These are phyloP conservation scores for Fregata magnificens DNA, from an alignment of 2,113 vertebrate genomes.

Conservation along the genomic window DNA sequence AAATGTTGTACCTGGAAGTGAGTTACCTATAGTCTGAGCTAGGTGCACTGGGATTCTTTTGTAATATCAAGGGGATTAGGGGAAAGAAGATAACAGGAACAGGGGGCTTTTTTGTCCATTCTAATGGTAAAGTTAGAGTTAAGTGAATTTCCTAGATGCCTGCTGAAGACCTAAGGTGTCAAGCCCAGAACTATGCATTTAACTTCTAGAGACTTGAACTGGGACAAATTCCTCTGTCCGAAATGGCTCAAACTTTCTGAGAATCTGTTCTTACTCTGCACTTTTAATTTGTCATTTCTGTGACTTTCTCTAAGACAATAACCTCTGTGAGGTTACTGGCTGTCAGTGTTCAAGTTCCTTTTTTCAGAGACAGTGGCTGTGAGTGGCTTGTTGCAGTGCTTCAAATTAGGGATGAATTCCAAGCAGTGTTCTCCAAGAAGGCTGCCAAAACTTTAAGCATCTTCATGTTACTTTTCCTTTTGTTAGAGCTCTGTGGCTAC, in stretches of 20 bases:
- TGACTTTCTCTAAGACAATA: not conserved
- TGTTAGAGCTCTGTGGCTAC: not conserved
- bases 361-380: not conserved
- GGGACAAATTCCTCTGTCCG: not conserved
- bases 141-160: not conserved
- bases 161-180: not conserved
- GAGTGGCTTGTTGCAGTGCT: not conserved
- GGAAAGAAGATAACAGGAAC: not conserved
- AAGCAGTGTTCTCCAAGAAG: not conserved
- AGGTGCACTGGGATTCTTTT: not conserved
- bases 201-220: not conserved
- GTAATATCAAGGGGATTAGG: not conserved
- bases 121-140: not conserved
- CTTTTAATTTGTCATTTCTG: not conserved
- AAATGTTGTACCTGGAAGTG: not conserved
- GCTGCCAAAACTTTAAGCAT: not conserved
- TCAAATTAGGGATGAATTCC: not conserved
- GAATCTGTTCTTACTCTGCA: not conserved
- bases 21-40: not conserved
- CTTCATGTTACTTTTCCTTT: not conserved
- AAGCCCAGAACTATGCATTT: not conserved
- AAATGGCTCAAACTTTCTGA: not conserved
- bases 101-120: not conserved
- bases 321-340: not conserved
- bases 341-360: not conserved